phyloP scores from a whole-genome alignment of 2,113 vertebrate species.

The Calyptommatus sinebrachiatus region DNA sequence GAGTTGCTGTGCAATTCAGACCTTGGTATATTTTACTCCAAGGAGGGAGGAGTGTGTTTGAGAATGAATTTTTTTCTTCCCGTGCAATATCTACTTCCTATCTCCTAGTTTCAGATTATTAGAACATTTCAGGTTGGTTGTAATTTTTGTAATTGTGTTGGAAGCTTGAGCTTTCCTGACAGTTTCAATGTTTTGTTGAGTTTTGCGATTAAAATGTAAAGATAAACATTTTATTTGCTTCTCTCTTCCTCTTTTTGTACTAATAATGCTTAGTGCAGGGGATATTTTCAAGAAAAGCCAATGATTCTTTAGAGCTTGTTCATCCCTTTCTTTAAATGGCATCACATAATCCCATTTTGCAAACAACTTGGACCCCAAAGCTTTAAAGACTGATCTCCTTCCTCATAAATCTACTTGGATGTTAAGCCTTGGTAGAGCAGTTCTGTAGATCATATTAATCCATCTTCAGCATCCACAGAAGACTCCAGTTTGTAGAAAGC shows the following conservation, averaged over 20 bases:
- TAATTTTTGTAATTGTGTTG: slow-evolving; percentile 66
- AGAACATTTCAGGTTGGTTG: slow-evolving; percentile 42
- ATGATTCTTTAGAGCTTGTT: no score
- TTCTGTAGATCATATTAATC: no score
- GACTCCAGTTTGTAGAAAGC: no score
- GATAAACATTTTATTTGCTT: slow-evolving; percentile 64
- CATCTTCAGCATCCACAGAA: no score
- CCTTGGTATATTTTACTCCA: slow-evolving; percentile 44
- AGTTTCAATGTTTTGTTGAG: slow-evolving; percentile 64
- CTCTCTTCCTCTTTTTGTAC: fast-evolving
- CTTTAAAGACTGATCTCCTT: no score
- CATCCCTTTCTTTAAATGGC: no score
- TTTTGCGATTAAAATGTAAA: slow-evolving; percentile 69
- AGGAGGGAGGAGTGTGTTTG: slow-evolving; percentile 33
- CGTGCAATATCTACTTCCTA: slow-evolving; percentile 68
- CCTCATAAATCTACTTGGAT: no score
- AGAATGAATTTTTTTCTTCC: slow-evolving; percentile 20
- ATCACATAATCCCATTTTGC: no score
- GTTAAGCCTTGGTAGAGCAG: no score
- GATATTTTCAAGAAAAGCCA: background rate
- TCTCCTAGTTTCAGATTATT: slow-evolving; percentile 53
- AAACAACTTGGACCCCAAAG: no score
- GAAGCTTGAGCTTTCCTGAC: slow-evolving; percentile 54
- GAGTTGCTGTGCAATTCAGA: slow-evolving; percentile 72
- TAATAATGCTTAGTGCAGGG: fast-evolving